Percentiles rank a stretch among this genome's conserved stretches.
These are phyloP conservation scores for Aricia agestis DNA, from an alignment of 1,140 invertebrate species.

Conservation along the genomic window DNA sequence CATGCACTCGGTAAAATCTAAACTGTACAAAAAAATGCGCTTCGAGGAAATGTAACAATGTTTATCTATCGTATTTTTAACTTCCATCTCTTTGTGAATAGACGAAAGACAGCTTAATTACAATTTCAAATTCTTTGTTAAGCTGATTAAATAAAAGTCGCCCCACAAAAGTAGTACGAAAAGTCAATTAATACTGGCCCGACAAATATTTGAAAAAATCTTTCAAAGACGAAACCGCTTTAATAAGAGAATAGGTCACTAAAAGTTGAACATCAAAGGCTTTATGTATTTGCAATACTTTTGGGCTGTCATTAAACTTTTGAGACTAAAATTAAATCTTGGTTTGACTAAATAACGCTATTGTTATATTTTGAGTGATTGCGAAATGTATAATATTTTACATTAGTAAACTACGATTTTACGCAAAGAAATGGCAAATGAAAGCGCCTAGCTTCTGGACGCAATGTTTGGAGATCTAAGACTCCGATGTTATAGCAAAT, in stretches of 20 bases:
- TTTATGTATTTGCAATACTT: not conserved
- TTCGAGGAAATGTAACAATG: constrained; percentile 1
- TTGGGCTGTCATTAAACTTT: not conserved
- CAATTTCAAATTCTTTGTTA: constrained; percentile 17
- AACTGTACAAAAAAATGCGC: not conserved
- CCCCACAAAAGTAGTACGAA: constrained; percentile 2
- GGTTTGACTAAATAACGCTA: too few species aligned
- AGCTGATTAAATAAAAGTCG: constrained; percentile 1
- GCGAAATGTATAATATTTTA: too few species aligned
- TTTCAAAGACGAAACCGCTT: constrained; percentile 6
- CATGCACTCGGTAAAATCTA: too few species aligned
- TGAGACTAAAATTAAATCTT: not conserved
- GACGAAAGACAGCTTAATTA: constrained; percentile 13
- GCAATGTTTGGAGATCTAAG: too few species aligned
- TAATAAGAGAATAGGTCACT: not conserved
- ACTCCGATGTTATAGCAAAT: too few species aligned
- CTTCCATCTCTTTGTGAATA: constrained; percentile 19
- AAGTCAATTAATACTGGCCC: constrained; percentile 10
- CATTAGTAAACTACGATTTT: too few species aligned
- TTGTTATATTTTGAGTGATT: too few species aligned
- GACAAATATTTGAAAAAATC: constrained; percentile 11
- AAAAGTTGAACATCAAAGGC: not conserved
- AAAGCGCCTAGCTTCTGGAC: too few species aligned
- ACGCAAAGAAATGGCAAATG: too few species aligned
- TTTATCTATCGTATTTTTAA: not conserved